These are phyloP conservation scores for Spisula subtruncata DNA, from an alignment of 2,888 invertebrate genomes.

Conservation along the genomic window DNA sequence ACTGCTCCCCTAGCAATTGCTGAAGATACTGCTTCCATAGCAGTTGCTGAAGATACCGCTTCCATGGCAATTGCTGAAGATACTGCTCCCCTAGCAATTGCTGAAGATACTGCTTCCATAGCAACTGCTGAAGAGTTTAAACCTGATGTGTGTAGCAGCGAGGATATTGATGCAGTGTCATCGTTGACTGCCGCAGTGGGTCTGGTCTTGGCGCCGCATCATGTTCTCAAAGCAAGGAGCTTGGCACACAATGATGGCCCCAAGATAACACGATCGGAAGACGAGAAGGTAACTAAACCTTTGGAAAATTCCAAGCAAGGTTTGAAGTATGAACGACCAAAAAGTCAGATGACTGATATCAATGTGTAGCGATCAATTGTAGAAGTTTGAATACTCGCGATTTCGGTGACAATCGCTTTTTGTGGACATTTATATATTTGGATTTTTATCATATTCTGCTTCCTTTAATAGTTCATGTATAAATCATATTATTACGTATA, in stretches of 20 bases:
- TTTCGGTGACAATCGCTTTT: too few relatives aligned
- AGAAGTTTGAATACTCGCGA: too few relatives aligned
- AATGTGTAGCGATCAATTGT: neutral
- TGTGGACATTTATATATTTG: too few relatives aligned
- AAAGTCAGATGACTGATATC: slow-evolving; percentile 19
- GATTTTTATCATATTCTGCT: too few relatives aligned
- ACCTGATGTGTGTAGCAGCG: neutral
- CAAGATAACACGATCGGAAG: neutral
- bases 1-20: too few relatives aligned
- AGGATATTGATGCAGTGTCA: too few relatives aligned
- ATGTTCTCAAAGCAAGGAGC: neutral
- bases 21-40: too few relatives aligned
- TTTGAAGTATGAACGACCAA: neutral
- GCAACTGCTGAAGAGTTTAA: slow-evolving; percentile 9
- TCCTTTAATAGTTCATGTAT: too few relatives aligned
- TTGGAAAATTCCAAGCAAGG: neutral
- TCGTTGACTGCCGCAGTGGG: slow-evolving; percentile 2
- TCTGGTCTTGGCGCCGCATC: neutral
- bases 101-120: neutral
- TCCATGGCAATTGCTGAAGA: too few relatives aligned
- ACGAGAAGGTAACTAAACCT: neutral
- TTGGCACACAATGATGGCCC: neutral
- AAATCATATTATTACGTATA: too few relatives aligned
- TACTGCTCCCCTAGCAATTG: too few relatives aligned
- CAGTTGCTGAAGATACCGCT: too few relatives aligned